phyloP scores from a whole-genome alignment of 2,888 invertebrate species.

The Cheilosia impressa region DNA sequence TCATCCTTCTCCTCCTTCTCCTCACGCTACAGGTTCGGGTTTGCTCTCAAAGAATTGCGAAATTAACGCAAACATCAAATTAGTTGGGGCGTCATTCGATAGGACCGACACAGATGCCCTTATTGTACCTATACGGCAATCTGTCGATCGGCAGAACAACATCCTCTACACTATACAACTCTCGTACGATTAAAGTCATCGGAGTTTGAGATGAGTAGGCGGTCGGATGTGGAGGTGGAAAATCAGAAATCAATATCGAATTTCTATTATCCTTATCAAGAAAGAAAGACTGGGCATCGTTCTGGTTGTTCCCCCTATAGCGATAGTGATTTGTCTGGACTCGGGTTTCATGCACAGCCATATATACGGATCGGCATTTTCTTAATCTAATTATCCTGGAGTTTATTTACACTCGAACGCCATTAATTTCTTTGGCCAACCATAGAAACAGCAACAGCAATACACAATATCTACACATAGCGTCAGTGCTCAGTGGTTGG shows the following conservation, averaged over 20 bases:
- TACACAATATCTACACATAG: neutral
- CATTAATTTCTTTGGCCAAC: slow-evolving; percentile 66
- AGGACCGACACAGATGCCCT: slow-evolving; percentile 19
- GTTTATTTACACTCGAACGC: slow-evolving; percentile 74
- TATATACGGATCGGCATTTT: slow-evolving; percentile 62
- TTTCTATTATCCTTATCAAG: slow-evolving; percentile 70
- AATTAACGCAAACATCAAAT: slow-evolving; percentile 62
- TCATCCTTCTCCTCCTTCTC: neutral
- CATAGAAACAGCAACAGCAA: slow-evolving; percentile 27
- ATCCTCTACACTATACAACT: slow-evolving; percentile 1
- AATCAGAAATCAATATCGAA: slow-evolving; percentile 71
- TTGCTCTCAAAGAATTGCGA: slow-evolving; percentile 24
- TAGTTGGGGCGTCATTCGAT: slow-evolving; percentile 63
- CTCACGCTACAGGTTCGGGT: neutral
- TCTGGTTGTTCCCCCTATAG: slow-evolving; percentile 36
- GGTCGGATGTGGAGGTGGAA: slow-evolving; percentile 6
- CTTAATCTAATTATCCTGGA: slow-evolving; percentile 73
- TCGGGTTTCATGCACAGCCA: slow-evolving; percentile 49
- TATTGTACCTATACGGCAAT: slow-evolving; percentile 18
- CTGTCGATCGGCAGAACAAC: slow-evolving; percentile 12
- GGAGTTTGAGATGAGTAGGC: slow-evolving; percentile 23
- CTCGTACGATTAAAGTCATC: slow-evolving; percentile 31
- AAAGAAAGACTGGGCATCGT: slow-evolving; percentile 23
- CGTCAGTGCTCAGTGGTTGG: slow-evolving; percentile 18
- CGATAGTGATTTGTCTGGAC: slow-evolving; percentile 63